These are phyloP conservation scores for Callipepla californica DNA, from an alignment of 2,113 vertebrate species.

Conservation along the genomic window DNA sequence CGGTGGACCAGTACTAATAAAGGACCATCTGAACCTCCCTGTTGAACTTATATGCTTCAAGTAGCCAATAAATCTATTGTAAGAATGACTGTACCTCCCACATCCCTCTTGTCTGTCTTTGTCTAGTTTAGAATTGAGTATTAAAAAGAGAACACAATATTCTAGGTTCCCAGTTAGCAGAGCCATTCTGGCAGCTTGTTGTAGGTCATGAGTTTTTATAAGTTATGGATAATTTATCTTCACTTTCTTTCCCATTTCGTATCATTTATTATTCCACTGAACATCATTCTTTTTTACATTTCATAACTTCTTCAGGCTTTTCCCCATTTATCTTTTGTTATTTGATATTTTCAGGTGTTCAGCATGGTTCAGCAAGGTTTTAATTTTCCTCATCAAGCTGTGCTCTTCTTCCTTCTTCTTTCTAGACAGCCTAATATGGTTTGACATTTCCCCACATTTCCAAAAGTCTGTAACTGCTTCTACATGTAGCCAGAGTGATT, in stretches of 20 bases:
- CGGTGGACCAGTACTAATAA: not conserved
- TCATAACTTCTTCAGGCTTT: conserved; percentile 45
- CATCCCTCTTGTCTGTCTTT: not conserved
- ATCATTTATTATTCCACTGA: not conserved
- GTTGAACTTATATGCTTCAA: not conserved
- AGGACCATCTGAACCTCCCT: not conserved
- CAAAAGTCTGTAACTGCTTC: conserved; percentile 33
- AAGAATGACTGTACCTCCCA: not conserved
- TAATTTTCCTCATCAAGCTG: conserved; percentile 62
- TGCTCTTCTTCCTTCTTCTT: conserved; percentile 52
- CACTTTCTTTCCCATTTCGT: not conserved
- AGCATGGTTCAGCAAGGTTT: conserved; percentile 40
- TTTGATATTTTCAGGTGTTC: conserved; percentile 56
- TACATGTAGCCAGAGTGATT: conserved; percentile 24
- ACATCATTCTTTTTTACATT: conserved; percentile 33
- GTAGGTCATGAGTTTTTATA: not conserved
- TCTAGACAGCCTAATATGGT: conserved; percentile 17
- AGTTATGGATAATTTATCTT: conserved; percentile 13
- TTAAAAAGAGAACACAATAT: not conserved
- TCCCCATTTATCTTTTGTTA: conserved; percentile 40
- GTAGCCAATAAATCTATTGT: not conserved
- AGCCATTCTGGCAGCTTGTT: not conserved
- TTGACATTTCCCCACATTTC: conserved; percentile 58
- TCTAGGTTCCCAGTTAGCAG: not conserved
- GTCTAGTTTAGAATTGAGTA: not conserved